Base-by-base conservation (phyloP, 1,140 invertebrate species). In the Sarcophaga peregrina region DNA sequence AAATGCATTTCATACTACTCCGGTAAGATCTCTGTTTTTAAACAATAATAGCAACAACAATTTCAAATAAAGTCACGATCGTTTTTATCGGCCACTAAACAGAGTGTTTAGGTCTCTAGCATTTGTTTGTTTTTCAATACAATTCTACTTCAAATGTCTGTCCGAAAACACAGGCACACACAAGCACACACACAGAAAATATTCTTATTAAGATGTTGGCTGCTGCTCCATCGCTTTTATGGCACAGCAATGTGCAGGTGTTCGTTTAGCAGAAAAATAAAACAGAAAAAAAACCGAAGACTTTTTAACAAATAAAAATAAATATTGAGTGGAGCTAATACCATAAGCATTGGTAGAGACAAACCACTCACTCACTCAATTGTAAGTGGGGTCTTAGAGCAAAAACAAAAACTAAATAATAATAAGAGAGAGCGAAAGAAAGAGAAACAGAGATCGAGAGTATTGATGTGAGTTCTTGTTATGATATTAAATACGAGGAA, bases 311-410 rank as follows among this genome's bases (percentile, higher is more conserved):
- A 37, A 37, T 37, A 37, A 37, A 37, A 37, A 37, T 37, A 37
- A 37, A 37, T 37, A 68, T 68, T n/a, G 62, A 68, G 62, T 68
- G 62, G 62, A 20, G 62, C 62, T 68, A 68, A 68, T 20, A 68
- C 17, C 20, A 68, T 20, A 68, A 20, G 17, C 4, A 68, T 13
- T 10, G 50, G 9, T 13, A 52, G n/a, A 68, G 20, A 7, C 17
- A 17, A 20, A 68, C 8, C 13, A 10, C n/a, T 20, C 17, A 68
- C 17, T 1, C 58, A 68, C 62, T 68, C 62, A 68, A 37, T 37
- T 37, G 25, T 37, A 37, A 37, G 25, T 37, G 25, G 25, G 25
- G 25, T 37, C 25, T 37, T 37, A 37, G 20, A 68, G n/a, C 10
- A 25, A 17, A n/a, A 20, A 17, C 17, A 68, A 68, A 52, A 52